phyloP scores from a whole-genome alignment of 2,113 vertebrate genomes.

The Synchiropus splendidus region DNA sequence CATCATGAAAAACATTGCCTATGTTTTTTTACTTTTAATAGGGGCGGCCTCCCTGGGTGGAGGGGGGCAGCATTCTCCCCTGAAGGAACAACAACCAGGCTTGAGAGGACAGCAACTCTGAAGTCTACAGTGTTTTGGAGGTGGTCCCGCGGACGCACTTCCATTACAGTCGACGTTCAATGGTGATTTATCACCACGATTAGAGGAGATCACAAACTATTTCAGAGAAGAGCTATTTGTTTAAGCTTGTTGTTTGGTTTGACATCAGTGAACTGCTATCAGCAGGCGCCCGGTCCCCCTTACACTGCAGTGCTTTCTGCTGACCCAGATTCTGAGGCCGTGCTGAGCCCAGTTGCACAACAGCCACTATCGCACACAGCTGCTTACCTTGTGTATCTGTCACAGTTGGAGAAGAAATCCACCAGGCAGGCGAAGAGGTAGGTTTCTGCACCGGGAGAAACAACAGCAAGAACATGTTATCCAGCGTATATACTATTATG shows the following conservation, averaged over 20 bases:
- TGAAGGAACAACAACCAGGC: conserved; percentile 75
- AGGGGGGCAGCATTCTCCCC: conserved; percentile 75
- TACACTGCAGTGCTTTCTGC: conserved; percentile 32
- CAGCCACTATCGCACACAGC: conserved; percentile 11
- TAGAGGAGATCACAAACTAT: conserved; percentile 27
- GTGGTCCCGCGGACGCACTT: too few species aligned
- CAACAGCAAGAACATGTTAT: not conserved
- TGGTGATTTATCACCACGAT: conserved; percentile 13
- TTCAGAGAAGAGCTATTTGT: conserved; percentile 11
- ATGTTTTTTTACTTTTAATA: conserved; percentile 70
- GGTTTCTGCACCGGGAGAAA: conserved; percentile 73
- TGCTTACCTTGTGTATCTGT: conserved; percentile 87
- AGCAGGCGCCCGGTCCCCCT: conserved; percentile 38
- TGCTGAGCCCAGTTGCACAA: conserved; percentile 29
- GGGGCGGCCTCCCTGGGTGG: conserved; percentile 78
- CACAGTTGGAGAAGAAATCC: conserved; percentile 98
- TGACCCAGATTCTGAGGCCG: conserved; percentile 34
- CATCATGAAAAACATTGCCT: conserved; percentile 51
- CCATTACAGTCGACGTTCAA: conserved; percentile 9
- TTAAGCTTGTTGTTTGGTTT: conserved; percentile 17
- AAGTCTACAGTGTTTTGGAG: conserved; percentile 63
- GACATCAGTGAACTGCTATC: conserved; percentile 30
- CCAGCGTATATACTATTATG: not conserved
- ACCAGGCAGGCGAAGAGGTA: conserved; percentile 95
- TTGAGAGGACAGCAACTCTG: conserved; percentile 73